Base-by-base conservation (phyloP, 2,113 vertebrate species). In the Puffinus mauretanicus region DNA sequence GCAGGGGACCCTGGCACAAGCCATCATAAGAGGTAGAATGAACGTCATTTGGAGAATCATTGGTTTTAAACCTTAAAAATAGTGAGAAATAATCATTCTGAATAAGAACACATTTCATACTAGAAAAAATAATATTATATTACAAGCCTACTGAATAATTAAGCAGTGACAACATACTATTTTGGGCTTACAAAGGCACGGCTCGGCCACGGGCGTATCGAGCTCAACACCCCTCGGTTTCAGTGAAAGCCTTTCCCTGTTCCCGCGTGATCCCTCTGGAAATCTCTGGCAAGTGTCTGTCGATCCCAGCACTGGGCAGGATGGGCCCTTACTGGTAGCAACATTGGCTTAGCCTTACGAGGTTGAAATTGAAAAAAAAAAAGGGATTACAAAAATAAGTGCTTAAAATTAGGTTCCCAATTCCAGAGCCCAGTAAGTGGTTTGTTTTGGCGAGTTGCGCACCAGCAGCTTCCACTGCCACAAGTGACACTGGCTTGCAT, bases 171-270 rank as follows among this genome's bases (percentile, higher is more conserved):
- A 9, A 42, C 30, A 0, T 32, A 9, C n/a, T 60, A 5, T 55
- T 81, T 52, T 4, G 11, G 52, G 67, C 20, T 36, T 22, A n/a
- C 51, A 30, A 47, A 32, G 65, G 62, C 30, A 8, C 0, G 2
- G n/a, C 25, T 72, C 58, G 57, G 44, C 58, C 17, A 6, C 2
- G 10, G 27, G 15, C 2, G 1, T 15, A 1, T 3, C 0, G 18
- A 18, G 26, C 9, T 49, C 17, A 16, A 1, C 2, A 19, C 8
- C 25, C 44, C 8, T 40, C 13, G 57, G 20, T 26, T 44, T 49
- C 64, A 8, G 40, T 7, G 52, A 32, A 51, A 46, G 10, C 2
- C 1, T n/a, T 60, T 32, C 18, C 27, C 10, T 3, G 4, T 36
- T 32, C 16, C 49, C 1, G 0, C 1, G 26, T 2, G 5, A 16